Base-by-base conservation (phyloP, 2,113 vertebrate species). In the Silurus meridionalis region DNA sequence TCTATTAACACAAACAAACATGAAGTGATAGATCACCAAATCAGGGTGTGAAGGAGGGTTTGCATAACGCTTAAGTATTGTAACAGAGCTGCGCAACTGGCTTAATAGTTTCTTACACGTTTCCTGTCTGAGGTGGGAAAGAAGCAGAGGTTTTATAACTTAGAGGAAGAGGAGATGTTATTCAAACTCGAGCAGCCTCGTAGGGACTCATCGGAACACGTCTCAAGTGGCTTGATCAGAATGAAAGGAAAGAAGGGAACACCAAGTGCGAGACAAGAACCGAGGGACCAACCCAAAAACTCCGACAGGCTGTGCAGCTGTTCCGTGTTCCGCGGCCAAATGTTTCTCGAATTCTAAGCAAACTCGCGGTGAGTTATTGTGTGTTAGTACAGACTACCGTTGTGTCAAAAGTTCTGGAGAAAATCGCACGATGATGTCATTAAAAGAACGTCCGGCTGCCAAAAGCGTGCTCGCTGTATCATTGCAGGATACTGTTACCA, bases 91-190 rank as follows among this genome's bases (percentile, higher is more conserved):
- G 13, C 85, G 37, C 66, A 89, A 87, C 17, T 50, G 77, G 88
- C 60, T 87, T 89, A 90, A 57, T 77, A 3, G 8, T 50, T 77
- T 93, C 94, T 92, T 89, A 92, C 89, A 90, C 91, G 82, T 85
- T 90, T 93, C 92, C 93, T 91, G 92, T 89, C 84, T 15, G 84
- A 91, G 90, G 89, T 82, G 88, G 87, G 64, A 46, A 88, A 89
- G 89, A 93, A 66, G 71, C 84, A 93, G 90, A 82, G 80, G 77
- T 91, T 90, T 86, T 75, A 89, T 90, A 92, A 92, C 90, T 84
- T 72, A 90, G 90, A 83, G 67, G 90, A 93, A 90, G 50, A 86
- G 72, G 69, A 92, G 93, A 93, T 92, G 93, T 92, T 93, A 94
- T 85, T 87, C 85, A 89, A 93, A 92, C 91, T 90, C 81, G 8